These are phyloP conservation scores for Silurus lanzhouensis DNA, from an alignment of 2,797 vertebrate genomes.

Conservation along the genomic window DNA sequence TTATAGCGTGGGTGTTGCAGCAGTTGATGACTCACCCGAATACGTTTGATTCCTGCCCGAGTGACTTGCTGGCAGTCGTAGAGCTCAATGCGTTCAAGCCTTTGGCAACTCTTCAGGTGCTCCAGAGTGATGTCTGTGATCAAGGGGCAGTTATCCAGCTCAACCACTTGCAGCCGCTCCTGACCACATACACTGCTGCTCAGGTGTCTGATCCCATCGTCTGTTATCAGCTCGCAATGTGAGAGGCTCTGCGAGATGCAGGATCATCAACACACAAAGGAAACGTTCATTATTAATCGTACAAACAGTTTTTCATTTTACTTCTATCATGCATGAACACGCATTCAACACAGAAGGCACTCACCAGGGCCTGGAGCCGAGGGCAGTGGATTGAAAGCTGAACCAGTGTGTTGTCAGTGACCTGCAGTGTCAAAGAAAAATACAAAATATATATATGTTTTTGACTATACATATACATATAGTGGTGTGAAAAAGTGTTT, in stretches of 20 bases:
- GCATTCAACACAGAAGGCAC: constrained; percentile 51
- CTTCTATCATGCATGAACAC: constrained; percentile 1
- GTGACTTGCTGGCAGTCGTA: constrained; percentile 99
- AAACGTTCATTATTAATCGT: neutral
- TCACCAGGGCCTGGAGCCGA: constrained; percentile 95
- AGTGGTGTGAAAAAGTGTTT: no score
- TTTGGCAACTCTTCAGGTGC: constrained; percentile 97
- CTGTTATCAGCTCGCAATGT: constrained; percentile 98
- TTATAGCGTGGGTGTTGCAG: neutral
- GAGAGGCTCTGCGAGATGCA: constrained; percentile 84
- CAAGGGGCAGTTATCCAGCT: constrained; percentile 97
- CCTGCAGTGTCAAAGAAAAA: constrained; percentile 67
- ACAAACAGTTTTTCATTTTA: neutral
- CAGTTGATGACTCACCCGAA: constrained; percentile 80
- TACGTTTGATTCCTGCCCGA: constrained; percentile 95
- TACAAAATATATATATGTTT: neutral
- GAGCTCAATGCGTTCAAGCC: constrained; percentile 94
- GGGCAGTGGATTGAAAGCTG: constrained; percentile 98
- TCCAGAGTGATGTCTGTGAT: constrained; percentile 97
- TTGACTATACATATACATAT: no score
- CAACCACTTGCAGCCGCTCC: constrained; percentile 94
- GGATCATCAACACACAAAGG: neutral
- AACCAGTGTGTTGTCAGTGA: constrained; percentile 95
- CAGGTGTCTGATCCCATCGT: constrained; percentile 93
- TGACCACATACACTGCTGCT: constrained; percentile 97